A percentile compares a stretch with the other conserved stretches of the same genome.
Conservation (phyloP, 2,888 invertebrate genomes). For the Malacosoma neustria region DNA sequence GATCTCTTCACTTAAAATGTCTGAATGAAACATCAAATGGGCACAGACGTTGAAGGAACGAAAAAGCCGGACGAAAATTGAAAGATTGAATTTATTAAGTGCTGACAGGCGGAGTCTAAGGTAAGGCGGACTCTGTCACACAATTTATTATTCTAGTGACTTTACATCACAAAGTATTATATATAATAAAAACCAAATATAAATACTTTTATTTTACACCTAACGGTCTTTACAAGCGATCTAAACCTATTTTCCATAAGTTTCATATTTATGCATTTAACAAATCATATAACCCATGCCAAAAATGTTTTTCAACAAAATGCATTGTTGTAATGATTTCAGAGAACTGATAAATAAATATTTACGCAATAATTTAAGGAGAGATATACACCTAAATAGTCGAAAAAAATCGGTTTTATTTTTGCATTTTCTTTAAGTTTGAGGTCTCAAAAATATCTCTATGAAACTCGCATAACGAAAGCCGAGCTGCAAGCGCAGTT, state of each 20-base stretch:
- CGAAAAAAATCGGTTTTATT: too few species aligned
- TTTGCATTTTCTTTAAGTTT: too few species aligned
- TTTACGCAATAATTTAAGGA: not conserved
- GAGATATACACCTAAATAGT: too few species aligned
- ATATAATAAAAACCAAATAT: not conserved
- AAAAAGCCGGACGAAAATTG: not conserved
- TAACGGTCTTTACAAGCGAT: not conserved
- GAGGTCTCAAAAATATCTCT: too few species aligned
- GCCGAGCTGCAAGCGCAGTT: too few species aligned
- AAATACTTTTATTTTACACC: not conserved
- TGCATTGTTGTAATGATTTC: not conserved
- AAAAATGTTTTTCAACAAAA: not conserved
- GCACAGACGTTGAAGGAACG: not conserved
- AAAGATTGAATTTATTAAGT: not conserved
- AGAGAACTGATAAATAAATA: not conserved
- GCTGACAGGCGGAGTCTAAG: too few species aligned
- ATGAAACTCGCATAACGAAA: too few species aligned
- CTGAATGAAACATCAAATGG: not conserved
- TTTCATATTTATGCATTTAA: not conserved
- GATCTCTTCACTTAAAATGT: not conserved
- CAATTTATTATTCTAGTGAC: not conserved
- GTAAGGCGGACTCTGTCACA: too few species aligned
- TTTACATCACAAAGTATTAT: not conserved
- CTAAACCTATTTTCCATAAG: not conserved
- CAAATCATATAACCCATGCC: constrained; percentile 9